These are phyloP conservation scores for Pseudoatta argentina DNA, from an alignment of 1,140 invertebrate genomes.

Conservation along the genomic window DNA sequence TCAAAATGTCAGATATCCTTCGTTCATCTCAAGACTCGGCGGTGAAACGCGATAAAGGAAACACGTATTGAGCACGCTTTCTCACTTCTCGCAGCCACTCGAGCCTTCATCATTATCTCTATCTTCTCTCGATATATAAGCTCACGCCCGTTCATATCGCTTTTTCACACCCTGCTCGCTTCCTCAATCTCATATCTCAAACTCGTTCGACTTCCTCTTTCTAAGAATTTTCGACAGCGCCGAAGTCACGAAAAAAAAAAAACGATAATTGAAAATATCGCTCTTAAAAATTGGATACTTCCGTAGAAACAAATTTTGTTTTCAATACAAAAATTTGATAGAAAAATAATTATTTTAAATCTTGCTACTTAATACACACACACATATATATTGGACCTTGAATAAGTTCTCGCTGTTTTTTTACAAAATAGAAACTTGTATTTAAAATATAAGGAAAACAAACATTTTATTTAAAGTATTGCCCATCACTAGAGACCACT, in stretches of 20 bases:
- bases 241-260: conserved; percentile 9
- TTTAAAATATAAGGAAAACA: no score
- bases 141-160: conserved; percentile 41
- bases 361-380: no score
- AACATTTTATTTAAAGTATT: no score
- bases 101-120: conserved; percentile 53
- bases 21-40: conserved; percentile 67
- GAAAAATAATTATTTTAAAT: not conserved
- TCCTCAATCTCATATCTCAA: conserved; percentile 62
- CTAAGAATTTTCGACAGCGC: conserved; percentile 37
- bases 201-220: conserved; percentile 23
- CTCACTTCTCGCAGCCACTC: conserved; percentile 64
- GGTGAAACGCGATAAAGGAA: conserved; percentile 83
- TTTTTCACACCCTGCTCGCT: conserved; percentile 44
- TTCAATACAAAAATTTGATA: not conserved
- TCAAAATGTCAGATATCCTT: conserved; percentile 60
- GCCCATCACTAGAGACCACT: no score
- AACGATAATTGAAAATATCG: conserved; percentile 24
- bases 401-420: no score
- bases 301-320: conserved; percentile 11
- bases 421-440: no score
- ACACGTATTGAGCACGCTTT: conserved; percentile 84
- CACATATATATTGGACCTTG: no score
- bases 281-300: not conserved
- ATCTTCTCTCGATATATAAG: conserved; percentile 66